Percentiles rank a stretch among this genome's conserved stretches.
Evolutionary conservation across 2,797 vertebrate genomes (phyloP).

Genomic region (Poecile montanus): DNA sequence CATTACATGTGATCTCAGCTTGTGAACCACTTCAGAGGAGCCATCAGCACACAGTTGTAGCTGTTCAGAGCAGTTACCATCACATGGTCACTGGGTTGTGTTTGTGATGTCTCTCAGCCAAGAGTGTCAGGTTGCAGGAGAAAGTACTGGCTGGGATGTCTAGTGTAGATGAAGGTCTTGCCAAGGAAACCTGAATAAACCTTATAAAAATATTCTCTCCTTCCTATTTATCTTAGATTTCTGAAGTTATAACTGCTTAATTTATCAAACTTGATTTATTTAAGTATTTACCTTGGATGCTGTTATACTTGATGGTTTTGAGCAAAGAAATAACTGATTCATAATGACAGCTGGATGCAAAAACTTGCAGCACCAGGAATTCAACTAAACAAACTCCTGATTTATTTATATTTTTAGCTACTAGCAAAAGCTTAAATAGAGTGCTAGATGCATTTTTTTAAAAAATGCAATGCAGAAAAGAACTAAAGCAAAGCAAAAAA

Average conservation of each 20-base stretch:
- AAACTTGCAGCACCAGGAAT: background rate
- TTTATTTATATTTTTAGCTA: slow-evolving; percentile 62
- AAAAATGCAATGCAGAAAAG: background rate
- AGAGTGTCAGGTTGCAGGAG: slow-evolving; percentile 70
- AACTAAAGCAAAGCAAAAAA: slow-evolving; percentile 3
- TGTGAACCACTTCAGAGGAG: slow-evolving; percentile 29
- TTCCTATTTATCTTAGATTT: slow-evolving; percentile 61
- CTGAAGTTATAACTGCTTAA: slow-evolving; percentile 45
- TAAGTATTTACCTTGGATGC: slow-evolving; percentile 49
- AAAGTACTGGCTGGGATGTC: slow-evolving; percentile 51
- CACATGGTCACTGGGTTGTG: slow-evolving; percentile 31
- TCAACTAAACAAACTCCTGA: slow-evolving; percentile 34
- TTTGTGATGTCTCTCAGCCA: slow-evolving; percentile 70
- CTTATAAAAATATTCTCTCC: slow-evolving; percentile 19
- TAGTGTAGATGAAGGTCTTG: slow-evolving; percentile 52
- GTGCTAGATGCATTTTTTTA: background rate
- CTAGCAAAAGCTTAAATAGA: slow-evolving; percentile 23
- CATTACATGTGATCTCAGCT: background rate
- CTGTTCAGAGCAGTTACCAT: slow-evolving; percentile 18
- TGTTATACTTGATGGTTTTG: slow-evolving; percentile 13
- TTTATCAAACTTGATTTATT: slow-evolving; percentile 31
- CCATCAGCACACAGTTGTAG: background rate
- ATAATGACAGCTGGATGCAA: slow-evolving; percentile 38
- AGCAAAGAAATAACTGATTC: slow-evolving; percentile 46
- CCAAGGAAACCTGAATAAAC: slow-evolving; percentile 72